Evolutionary conservation across 2,113 vertebrate species (phyloP), one percentile per base, ranked within the genome.

Genomic region (Anolis sagrei): DNA sequence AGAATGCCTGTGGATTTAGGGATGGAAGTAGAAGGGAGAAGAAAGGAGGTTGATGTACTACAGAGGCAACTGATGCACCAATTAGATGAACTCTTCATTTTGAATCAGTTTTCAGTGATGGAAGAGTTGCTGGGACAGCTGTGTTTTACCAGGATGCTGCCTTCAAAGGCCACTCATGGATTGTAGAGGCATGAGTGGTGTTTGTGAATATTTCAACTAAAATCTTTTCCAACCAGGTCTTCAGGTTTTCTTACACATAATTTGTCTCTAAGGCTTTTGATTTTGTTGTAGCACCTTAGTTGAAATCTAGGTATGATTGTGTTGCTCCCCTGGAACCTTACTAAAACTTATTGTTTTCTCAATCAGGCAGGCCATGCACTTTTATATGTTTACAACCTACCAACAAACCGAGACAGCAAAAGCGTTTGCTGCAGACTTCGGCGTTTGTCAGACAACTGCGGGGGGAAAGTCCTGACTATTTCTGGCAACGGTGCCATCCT

Each of bases 361-460:
- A 93, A 97, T 96, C 97, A 98, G 96, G 88, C 89, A 1, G 98
- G 98, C 97, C 98, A 98, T 92, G 98, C 97, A 9, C 96, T 99
- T 79, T 96, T 99, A 79, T 99, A 99, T 95, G 98, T 98, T 90
- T 98, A 98, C 97, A 99, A 99, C 94, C 97, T 99, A 89, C 99
- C 99, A 92, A 95, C 97, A 87, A 98, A 98, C 95, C 97, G 98
- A 93, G 98, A 99, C 84, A 97, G 97, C 94, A 99, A 98, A 89
- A 98, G 97, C 48, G 93, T 99, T 95, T 97, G 97, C 93, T 97
- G 97, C 86, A 97, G 98, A 91, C 98, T 99, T 69, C 95, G 98
- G 58, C 98, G 98, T 87, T 95, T 99, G 92, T 99, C 98, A 32
- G 98, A 98, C 93, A 99, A 99, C 95, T 99, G 98, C 69, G 99